Conservation (phyloP, 1,140 invertebrate genomes). For the Ceratitis capitata region DNA sequence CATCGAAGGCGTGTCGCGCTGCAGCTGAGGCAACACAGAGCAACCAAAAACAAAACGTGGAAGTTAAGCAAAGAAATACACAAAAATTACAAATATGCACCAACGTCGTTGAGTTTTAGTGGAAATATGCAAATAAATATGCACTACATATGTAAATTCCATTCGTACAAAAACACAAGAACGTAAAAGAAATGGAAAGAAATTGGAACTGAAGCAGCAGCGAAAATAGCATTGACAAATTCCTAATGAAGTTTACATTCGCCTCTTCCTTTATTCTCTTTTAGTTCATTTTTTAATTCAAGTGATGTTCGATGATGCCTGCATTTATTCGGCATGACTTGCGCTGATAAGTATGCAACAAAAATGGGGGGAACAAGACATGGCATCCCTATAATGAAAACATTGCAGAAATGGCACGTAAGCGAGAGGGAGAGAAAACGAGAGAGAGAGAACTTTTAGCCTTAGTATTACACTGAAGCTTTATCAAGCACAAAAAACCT, state of each 20-base stretch:
- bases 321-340: neutral
- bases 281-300: neutral
- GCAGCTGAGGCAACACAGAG: slow-evolving; percentile 29
- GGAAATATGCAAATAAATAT: slow-evolving; percentile 33
- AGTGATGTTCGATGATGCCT: neutral
- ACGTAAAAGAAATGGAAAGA: neutral
- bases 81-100: neutral
- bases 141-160: slow-evolving; percentile 10
- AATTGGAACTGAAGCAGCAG: too few relatives aligned
- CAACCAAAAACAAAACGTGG: neutral
- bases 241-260: slow-evolving; percentile 21
- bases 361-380: neutral
- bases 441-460: too few relatives aligned
- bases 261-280: neutral
- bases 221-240: slow-evolving; percentile 3
- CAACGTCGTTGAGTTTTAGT: neutral
- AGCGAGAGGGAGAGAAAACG: too few relatives aligned
- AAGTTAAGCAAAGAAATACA: neutral
- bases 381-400: too few relatives aligned
- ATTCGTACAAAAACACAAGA: neutral
- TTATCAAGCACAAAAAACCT: too few relatives aligned
- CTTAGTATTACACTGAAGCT: too few relatives aligned
- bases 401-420: too few relatives aligned
- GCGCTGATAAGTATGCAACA: neutral
- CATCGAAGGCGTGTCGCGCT: neutral